Evolutionary conservation across 2,888 invertebrate genomes (phyloP).

Genomic region (Scaptomyza reducta): DNA sequence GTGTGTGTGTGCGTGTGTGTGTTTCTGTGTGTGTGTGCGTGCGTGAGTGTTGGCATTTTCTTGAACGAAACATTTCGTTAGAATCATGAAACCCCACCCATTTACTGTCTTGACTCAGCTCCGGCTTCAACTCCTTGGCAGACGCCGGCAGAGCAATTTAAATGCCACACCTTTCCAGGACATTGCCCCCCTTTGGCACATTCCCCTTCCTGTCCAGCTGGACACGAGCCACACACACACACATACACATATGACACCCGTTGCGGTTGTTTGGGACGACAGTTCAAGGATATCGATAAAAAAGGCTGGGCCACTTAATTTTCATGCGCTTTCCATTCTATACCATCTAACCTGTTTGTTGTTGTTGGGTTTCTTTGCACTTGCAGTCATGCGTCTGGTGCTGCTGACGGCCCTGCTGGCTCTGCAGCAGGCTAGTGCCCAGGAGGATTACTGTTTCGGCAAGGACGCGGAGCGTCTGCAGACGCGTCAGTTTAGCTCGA

Average conservation of each 20-base stretch:
- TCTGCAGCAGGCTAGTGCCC: constrained; percentile 50
- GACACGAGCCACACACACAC: constrained; percentile 14
- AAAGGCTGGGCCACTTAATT: constrained; percentile 69
- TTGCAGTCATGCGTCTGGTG: constrained; percentile 63
- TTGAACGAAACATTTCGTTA: constrained; percentile 51
- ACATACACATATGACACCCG: constrained; percentile 63
- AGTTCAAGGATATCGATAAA: constrained; percentile 69
- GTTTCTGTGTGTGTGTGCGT: constrained; percentile 17
- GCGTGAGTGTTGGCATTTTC: constrained; percentile 66
- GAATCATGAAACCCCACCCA: constrained; percentile 55
- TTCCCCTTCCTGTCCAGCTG: not conserved
- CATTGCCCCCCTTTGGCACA: not conserved
- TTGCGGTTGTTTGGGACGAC: constrained; percentile 37
- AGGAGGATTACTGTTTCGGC: constrained; percentile 82
- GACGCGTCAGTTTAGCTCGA: constrained; percentile 87
- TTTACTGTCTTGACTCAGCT: constrained; percentile 47
- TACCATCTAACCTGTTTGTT: not conserved
- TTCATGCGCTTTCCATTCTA: constrained; percentile 25
- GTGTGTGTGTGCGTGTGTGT: constrained; percentile 10
- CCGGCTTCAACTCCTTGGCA: constrained; percentile 63
- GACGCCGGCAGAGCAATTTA: constrained; percentile 71
- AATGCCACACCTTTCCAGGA: constrained; percentile 66
- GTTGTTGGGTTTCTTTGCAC: not conserved
- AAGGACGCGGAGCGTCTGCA: constrained; percentile 80
- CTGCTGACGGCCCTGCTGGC: constrained; percentile 56